These are phyloP conservation scores for Bellardia bayeri DNA, from an alignment of 2,888 invertebrate species.

Conservation along the genomic window DNA sequence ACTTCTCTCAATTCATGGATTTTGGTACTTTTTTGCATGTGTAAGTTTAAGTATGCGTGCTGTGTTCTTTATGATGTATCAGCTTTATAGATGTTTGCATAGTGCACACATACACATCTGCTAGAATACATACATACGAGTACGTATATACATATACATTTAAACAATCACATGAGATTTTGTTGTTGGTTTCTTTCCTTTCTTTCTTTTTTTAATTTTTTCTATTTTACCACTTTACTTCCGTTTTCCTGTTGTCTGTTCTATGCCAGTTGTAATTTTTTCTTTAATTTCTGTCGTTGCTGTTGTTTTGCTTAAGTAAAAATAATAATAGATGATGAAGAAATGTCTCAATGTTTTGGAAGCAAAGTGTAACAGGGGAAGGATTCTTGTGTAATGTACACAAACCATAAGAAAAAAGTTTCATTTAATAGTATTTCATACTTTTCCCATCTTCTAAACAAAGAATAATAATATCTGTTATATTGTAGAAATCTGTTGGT, in stretches of 20 bases:
- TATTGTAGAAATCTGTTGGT: too few relatives aligned
- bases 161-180: conserved; percentile 45
- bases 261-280: conserved; percentile 52
- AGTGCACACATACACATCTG: neutral
- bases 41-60: neutral
- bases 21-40: neutral
- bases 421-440: neutral
- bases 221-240: conserved; percentile 57
- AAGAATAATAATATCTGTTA: too few relatives aligned
- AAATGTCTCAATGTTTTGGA: conserved; percentile 20
- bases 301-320: neutral
- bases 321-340: conserved; percentile 18
- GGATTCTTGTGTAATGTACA: neutral
- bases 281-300: neutral
- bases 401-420: neutral
- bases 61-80: conserved; percentile 37
- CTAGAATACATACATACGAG: neutral
- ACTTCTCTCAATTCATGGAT: neutral
- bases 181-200: conserved; percentile 12
- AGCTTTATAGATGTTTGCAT: conserved; percentile 45
- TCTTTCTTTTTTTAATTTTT: conserved; percentile 19
- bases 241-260: conserved; percentile 69
- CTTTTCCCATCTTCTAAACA: too few relatives aligned
- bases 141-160: neutral
- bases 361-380: neutral